Base-by-base conservation (phyloP, 1,140 invertebrate genomes). In the Pararge aegeria region DNA sequence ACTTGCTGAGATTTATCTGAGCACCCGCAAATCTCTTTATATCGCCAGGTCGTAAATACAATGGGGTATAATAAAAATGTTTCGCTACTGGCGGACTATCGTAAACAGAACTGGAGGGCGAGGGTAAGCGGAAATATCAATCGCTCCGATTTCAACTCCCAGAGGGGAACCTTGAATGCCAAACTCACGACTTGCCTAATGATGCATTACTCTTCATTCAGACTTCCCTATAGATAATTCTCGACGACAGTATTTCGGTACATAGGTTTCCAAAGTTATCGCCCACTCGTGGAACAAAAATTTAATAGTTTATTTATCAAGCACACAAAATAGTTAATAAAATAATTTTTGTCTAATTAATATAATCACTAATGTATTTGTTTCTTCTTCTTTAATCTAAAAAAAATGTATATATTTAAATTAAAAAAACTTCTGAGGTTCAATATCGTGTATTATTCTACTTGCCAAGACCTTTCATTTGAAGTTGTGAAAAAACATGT, bases 191-290 rank as follows among this genome's bases (percentile, higher is more conserved):
- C 71, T 81, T 78, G 73, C 75, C 78, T 87, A 85, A 87, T 87
- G 84, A 87, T 82, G 84, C 84, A 85, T 83, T 83, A 82, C 79
- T 80, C 62, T 42, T 75, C 75, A 79, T 76, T 83, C 77, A 75
- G 62, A 55, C 54, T 66, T 46, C 64, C 67, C 64, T 64, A 71
- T 70, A 68, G 68, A 66, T 66, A 58, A 53, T 48, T 37, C 50
- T 30, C 46, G 18, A 15, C 20, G 51, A 49, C 56, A 38, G 42
- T 54, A 46, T 60, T 42, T 60, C 56, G 13, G 16, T 42, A 18
- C 30, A 15, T 38, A 20, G 4, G 38, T 42, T 34, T 3, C 20
- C 30, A 52, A 52, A 13, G 10, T 42, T 42, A 24, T 24, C 24
- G 24, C 24, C 24, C 24, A 24, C 24, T 7, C 2, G 2, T 24